A percentile compares a stretch with the other conserved stretches of the same genome.
These are phyloP conservation scores for Augochlorella aurata DNA, from an alignment of 2,888 invertebrate genomes.

Conservation along the genomic window DNA sequence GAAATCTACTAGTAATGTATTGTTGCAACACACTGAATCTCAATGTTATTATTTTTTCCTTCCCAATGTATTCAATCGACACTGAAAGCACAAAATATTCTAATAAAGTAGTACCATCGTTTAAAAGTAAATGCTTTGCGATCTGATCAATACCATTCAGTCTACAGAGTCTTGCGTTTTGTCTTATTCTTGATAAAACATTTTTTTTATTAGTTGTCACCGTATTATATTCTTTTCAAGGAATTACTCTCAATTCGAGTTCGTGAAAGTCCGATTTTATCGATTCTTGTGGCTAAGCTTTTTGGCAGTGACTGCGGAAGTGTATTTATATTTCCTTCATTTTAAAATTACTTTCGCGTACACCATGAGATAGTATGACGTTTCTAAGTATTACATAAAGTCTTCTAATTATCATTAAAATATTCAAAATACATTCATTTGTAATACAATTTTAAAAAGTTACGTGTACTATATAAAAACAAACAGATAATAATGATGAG, in stretches of 20 bases:
- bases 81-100: slow-evolving; percentile 41
- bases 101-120: slow-evolving; percentile 25
- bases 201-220: slow-evolving; percentile 28
- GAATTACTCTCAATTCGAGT: slow-evolving; percentile 40
- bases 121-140: slow-evolving; percentile 32
- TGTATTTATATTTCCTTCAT: slow-evolving; percentile 51
- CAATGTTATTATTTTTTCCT: slow-evolving; percentile 22
- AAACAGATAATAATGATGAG: slow-evolving; percentile 45
- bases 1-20: slow-evolving; percentile 32
- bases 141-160: slow-evolving; percentile 30
- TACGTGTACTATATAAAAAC: slow-evolving; percentile 51
- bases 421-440: slow-evolving; percentile 44
- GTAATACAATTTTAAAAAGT: slow-evolving; percentile 56
- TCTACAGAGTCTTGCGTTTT: slow-evolving; percentile 20
- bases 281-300: slow-evolving; percentile 26
- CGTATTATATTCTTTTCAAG: slow-evolving; percentile 22
- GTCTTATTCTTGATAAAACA: slow-evolving; percentile 58
- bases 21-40: slow-evolving; percentile 27
- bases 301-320: slow-evolving; percentile 41
- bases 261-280: slow-evolving; percentile 47
- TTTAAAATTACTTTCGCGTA: slow-evolving; percentile 48
- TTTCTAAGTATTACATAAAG: slow-evolving; percentile 33
- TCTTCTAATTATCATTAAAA: slow-evolving; percentile 40
- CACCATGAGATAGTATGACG: slow-evolving; percentile 37
- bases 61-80: slow-evolving; percentile 3